Evolutionary conservation across 1,140 invertebrate species (phyloP).

Genomic region (Trichoplusia ni): DNA sequence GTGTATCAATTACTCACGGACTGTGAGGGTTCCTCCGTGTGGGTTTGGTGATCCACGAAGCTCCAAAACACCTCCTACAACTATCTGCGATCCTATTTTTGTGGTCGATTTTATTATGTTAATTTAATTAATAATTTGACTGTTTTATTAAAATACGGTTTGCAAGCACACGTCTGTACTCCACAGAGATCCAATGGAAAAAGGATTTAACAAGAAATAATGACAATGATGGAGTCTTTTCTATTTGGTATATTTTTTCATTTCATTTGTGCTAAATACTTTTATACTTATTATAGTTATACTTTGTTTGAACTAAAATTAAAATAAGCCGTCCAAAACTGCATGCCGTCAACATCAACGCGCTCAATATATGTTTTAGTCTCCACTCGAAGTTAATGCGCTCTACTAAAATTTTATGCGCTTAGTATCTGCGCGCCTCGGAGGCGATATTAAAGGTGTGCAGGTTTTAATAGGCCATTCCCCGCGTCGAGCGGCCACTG

Average conservation of each 20-base stretch:
- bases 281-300: too few species aligned
- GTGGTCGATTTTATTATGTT: neutral
- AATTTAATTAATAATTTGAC: neutral
- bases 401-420: slow-evolving; percentile 15
- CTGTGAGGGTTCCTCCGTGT: slow-evolving; percentile 1
- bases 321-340: too few species aligned
- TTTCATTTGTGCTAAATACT: too few species aligned
- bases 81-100: neutral
- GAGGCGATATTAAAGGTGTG: slow-evolving; percentile 13
- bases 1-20: neutral
- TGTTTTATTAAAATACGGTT: neutral
- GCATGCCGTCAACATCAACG: neutral
- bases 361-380: neutral
- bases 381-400: neutral
- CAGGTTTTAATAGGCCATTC: slow-evolving; percentile 24
- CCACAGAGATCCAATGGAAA: neutral
- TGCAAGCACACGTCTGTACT: neutral
- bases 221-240: too few species aligned
- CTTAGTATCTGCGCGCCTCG: neutral
- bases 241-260: too few species aligned
- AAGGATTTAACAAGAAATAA: too few species aligned
- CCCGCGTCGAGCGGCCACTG: neutral
- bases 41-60: neutral
- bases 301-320: too few species aligned
- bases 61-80: neutral